These are phyloP conservation scores for Sander vitreus DNA, from an alignment of 2,113 vertebrate genomes.

Conservation along the genomic window DNA sequence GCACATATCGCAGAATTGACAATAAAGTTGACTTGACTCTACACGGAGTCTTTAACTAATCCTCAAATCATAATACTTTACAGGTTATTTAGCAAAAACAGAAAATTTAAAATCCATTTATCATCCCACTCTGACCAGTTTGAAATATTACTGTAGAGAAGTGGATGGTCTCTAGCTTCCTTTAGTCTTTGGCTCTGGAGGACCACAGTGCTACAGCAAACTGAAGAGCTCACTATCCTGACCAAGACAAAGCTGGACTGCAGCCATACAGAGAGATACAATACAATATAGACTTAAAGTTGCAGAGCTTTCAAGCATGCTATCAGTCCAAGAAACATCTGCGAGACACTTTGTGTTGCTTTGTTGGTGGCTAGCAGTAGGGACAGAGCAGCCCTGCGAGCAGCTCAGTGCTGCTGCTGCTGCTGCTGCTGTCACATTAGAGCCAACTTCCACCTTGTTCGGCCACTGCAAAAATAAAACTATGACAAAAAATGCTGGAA, in stretches of 20 bases:
- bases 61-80: neutral
- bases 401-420: conserved; percentile 33
- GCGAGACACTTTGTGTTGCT: neutral
- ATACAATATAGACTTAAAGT: neutral
- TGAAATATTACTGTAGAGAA: neutral
- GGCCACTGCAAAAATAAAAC: conserved; percentile 17
- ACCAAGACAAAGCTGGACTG: neutral
- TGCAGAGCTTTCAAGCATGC: neutral
- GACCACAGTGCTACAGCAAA: neutral
- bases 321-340: too few species aligned
- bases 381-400: neutral
- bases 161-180: too few species aligned
- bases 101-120: neutral
- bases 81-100: neutral
- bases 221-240: neutral
- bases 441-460: conserved; percentile 35
- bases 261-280: neutral
- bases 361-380: conserved; percentile 5
- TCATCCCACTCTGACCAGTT: neutral
- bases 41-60: neutral
- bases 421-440: conserved; percentile 45
- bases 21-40: too few species aligned
- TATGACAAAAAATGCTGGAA: neutral
- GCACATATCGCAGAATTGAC: too few species aligned
- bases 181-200: neutral